Evolutionary conservation across 1,140 invertebrate species (phyloP).

Genomic region (Mya arenaria): DNA sequence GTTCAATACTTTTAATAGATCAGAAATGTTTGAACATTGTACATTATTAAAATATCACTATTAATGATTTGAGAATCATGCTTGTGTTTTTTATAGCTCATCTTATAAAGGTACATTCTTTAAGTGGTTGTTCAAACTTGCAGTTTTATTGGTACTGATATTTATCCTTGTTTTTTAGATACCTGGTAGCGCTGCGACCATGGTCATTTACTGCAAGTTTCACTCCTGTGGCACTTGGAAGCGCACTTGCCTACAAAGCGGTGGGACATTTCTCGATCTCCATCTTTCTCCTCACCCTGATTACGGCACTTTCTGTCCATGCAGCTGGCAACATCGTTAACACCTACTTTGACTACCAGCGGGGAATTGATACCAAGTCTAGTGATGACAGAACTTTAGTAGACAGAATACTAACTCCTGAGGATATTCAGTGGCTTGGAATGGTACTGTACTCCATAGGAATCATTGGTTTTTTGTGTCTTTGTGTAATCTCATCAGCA

Average conservation of each 20-base stretch:
- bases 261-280: conserved; percentile 88
- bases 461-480: conserved; percentile 92
- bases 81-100: too few species aligned
- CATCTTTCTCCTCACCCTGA: conserved; percentile 90
- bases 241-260: conserved; percentile 91
- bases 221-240: conserved; percentile 93
- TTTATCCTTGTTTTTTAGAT: too few species aligned
- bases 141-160: too few species aligned
- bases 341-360: conserved; percentile 96
- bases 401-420: conserved; percentile 92
- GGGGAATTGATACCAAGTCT: conserved; percentile 94
- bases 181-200: conserved; percentile 87
- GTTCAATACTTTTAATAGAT: too few species aligned
- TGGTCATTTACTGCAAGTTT: conserved; percentile 96
- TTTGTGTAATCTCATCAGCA: conserved; percentile 91
- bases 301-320: conserved; percentile 94
- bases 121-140: too few species aligned
- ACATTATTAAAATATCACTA: too few species aligned
- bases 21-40: too few species aligned
- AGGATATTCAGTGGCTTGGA: conserved; percentile 93
- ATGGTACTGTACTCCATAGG: conserved; percentile 93
- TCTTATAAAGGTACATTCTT: too few species aligned
- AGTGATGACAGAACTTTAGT: conserved; percentile 95
- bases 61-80: too few species aligned
- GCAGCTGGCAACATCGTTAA: conserved; percentile 98